A percentile compares a stretch with the other conserved stretches of the same genome.
Evolutionary conservation across 1,140 invertebrate genomes (phyloP).

Genomic region (Conopomorpha cramerella): DNA sequence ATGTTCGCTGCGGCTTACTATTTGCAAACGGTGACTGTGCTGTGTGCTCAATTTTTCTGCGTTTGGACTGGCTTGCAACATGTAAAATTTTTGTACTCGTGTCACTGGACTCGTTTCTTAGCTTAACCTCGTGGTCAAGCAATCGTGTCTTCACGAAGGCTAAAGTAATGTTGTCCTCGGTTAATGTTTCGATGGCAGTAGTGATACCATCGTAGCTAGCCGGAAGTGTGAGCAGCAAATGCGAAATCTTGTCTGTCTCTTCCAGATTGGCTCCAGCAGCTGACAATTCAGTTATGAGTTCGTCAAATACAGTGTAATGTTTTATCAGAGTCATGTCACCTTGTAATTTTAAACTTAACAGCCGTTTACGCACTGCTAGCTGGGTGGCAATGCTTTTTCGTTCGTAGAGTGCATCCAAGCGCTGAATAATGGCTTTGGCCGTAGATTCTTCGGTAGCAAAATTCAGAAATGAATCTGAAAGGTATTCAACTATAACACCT

Average conservation of each 20-base stretch:
- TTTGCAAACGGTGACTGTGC: too few species aligned
- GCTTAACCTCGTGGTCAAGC: constrained; percentile 25
- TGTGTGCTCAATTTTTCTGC: too few species aligned
- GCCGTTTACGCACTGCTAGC: too few species aligned
- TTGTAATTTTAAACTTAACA: too few species aligned
- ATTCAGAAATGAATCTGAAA: constrained; percentile 26
- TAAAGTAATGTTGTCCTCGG: constrained; percentile 16
- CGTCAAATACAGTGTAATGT: too few species aligned
- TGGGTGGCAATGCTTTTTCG: constrained; percentile 36
- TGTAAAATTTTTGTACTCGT: constrained; percentile 20
- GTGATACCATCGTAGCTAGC: constrained; percentile 20
- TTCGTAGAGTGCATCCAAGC: constrained; percentile 34
- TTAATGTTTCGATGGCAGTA: constrained; percentile 28
- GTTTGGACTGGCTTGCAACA: constrained; percentile 3
- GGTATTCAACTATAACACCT: constrained; percentile 25
- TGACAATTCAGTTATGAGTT: too few species aligned
- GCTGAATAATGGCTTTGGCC: constrained; percentile 25
- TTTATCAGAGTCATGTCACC: too few species aligned
- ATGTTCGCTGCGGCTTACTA: too few species aligned
- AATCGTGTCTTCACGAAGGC: constrained; percentile 20
- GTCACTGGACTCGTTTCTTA: too few species aligned
- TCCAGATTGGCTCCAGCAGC: too few species aligned
- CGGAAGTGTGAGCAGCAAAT: too few species aligned
- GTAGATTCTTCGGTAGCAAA: constrained; percentile 20
- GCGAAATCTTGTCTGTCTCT: too few species aligned